Evolutionary conservation across 2,888 invertebrate species (phyloP).

Genomic region (Scelioninae gen. 1): DNA sequence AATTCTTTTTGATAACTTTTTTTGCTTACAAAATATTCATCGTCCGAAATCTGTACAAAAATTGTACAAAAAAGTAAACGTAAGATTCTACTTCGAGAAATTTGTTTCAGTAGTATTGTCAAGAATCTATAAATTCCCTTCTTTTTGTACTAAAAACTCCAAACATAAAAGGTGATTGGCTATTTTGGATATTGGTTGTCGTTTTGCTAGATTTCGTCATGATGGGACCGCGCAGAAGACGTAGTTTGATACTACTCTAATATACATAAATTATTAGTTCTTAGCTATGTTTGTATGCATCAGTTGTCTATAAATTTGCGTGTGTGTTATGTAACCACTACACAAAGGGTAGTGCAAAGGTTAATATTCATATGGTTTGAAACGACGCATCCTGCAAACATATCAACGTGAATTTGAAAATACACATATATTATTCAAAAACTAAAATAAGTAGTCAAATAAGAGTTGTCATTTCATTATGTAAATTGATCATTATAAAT

Average conservation of each 20-base stretch:
- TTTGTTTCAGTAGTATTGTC: constrained; percentile 18
- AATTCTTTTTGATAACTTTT: no score
- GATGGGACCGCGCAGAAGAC: constrained; percentile 55
- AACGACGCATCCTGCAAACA: constrained; percentile 68
- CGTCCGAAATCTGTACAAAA: background rate
- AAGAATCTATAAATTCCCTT: constrained; percentile 26
- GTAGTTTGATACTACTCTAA: constrained; percentile 69
- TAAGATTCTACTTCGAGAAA: background rate
- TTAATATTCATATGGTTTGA: constrained; percentile 81
- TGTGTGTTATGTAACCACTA: constrained; percentile 75
- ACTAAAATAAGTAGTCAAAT: constrained; percentile 5
- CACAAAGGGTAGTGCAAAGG: constrained; percentile 71
- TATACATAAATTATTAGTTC: constrained; percentile 63
- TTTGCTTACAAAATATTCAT: no score
- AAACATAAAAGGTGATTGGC: constrained; percentile 76
- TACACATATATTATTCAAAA: constrained; percentile 79
- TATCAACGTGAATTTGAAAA: no score
- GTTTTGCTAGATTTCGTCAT: constrained; percentile 67
- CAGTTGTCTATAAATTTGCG: constrained; percentile 64
- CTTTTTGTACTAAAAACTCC: constrained; percentile 29
- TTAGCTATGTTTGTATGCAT: constrained; percentile 40
- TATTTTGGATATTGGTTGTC: constrained; percentile 80
- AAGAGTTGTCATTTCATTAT: background rate
- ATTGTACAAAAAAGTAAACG: background rate
- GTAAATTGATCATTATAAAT: no score